Evolutionary conservation across 2,113 vertebrate species (phyloP), one percentile per base, ranked within the genome.

Genomic region (Sinocyclocheilus anophthalmus): DNA sequence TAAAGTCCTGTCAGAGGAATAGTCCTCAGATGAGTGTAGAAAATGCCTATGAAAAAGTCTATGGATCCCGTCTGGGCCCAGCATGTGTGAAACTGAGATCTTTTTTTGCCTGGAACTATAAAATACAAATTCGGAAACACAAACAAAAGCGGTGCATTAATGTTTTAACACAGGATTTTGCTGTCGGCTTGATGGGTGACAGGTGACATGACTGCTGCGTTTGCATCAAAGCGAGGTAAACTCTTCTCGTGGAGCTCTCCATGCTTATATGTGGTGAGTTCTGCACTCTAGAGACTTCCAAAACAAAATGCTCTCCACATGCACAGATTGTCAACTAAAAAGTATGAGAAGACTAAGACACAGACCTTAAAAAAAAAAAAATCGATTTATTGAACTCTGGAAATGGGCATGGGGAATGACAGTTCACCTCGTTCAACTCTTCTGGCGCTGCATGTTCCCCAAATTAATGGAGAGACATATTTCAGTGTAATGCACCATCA

Each of bases 381-480:
- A 14, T 7, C 26, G 26, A 26, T 0, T 26, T 11, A 45, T 72
- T 55, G 72, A 63, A 79, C 37, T 39, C 14, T 81, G 73, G 9
- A 83, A 79, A 69, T 30, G 20, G 50, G n/a, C 16, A 13, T 5
- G 3, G 5, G 53, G 20, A 45, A 18, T 45, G 55, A 73, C 22
- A 48, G 67, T 57, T 76, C 70, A 14, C 18, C 57, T 11, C 33
- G 1, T 84, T 70, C 67, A 88, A 84, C 75, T 76, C 59, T 73
- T 84, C 76, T 69, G 50, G 69, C 39, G 24, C 82, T 3, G 77
- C 48, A 33, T 48, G 50, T 76, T 59, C 22, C n/a, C 76, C 13
- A n/a, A 77, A 87, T 84, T 39, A 88, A 88, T 26, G 50, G 82
- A n/a, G 67, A 13, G 11, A 16, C 14, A 48, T 73, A 67, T 24